Conservation (phyloP, 2,888 invertebrate genomes). For the Anoplius nigerrimus region DNA sequence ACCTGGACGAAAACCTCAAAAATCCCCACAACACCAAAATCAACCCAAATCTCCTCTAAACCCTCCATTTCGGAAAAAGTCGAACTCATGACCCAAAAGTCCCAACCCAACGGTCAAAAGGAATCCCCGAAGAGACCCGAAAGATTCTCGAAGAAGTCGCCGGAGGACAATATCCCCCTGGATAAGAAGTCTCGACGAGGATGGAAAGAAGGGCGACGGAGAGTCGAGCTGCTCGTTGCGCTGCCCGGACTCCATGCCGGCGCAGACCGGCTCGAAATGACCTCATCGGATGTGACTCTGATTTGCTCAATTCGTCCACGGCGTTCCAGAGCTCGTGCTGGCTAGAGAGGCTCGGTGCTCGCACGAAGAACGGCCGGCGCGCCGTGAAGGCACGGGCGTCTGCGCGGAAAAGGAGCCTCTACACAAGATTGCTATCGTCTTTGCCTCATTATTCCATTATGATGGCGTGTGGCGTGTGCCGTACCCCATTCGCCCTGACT, state of each 20-base stretch:
- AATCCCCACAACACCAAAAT: too few relatives aligned
- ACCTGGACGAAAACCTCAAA: too few relatives aligned
- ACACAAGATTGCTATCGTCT: conserved; percentile 71
- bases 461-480: conserved; percentile 74
- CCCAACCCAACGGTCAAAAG: too few relatives aligned
- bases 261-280: conserved; percentile 60
- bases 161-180: too few relatives aligned
- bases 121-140: too few relatives aligned
- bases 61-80: too few relatives aligned
- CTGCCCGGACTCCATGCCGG: conserved; percentile 35
- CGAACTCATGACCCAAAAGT: too few relatives aligned
- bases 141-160: too few relatives aligned
- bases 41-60: too few relatives aligned
- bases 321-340: conserved; percentile 39
- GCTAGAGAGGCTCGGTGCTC: conserved; percentile 23
- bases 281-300: conserved; percentile 74
- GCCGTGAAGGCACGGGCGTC: conserved; percentile 41
- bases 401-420: conserved; percentile 67
- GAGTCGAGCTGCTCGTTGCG: conserved; percentile 21
- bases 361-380: conserved; percentile 27
- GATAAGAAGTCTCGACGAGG: too few relatives aligned
- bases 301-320: conserved; percentile 64
- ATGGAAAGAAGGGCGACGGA: conserved; percentile 3
- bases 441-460: conserved; percentile 74
- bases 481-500: conserved; percentile 66